Evolutionary conservation across 2,113 vertebrate species (phyloP).

Genomic region (Dolichotis patagonum): DNA sequence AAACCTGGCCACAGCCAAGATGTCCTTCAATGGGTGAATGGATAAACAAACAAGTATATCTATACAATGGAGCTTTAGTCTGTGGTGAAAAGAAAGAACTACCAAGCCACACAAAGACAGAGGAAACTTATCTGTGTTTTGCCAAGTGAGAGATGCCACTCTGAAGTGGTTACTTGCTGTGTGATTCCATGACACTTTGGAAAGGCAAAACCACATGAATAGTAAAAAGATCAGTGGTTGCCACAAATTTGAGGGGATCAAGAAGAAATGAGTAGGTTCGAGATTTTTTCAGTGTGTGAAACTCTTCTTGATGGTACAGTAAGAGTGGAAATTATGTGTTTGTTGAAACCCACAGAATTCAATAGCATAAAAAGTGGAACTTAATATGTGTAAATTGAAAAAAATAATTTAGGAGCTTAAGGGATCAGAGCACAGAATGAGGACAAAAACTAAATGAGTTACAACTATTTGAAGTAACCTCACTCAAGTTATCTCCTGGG

Average conservation of each 20-base stretch:
- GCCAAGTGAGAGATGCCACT: background rate
- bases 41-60: background rate
- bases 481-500: background rate
- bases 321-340: background rate
- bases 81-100: background rate
- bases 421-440: background rate
- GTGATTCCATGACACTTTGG: background rate
- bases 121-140: background rate
- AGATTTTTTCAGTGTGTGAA: background rate
- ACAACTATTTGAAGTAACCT: background rate
- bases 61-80: background rate
- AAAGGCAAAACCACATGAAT: background rate
- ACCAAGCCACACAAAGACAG: background rate
- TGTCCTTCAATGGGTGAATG: background rate
- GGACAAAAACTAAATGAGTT: background rate
- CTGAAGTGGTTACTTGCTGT: background rate
- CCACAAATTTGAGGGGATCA: background rate
- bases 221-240: background rate
- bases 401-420: background rate
- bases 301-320: background rate
- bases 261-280: background rate
- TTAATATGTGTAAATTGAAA: background rate
- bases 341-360: slow-evolving; percentile 4
- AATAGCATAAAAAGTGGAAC: background rate
- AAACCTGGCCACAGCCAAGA: background rate